phyloP scores from a whole-genome alignment of 2,888 invertebrate species.

The Pristionchus entomophagus region DNA sequence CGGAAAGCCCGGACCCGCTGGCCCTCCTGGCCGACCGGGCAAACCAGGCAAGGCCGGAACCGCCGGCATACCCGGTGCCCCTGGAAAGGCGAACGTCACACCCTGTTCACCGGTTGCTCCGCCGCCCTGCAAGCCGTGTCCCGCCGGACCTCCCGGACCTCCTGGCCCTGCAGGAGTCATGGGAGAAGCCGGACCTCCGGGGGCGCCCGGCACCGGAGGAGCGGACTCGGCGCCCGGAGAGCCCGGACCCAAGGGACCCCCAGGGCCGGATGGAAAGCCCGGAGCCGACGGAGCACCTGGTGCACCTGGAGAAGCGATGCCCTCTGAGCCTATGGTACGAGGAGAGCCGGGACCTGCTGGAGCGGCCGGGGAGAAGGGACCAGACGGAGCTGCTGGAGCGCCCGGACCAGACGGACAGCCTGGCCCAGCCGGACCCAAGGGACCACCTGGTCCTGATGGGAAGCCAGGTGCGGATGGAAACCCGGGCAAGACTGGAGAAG shows the following conservation, averaged over 20 bases:
- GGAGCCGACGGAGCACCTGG: slow-evolving; percentile 60
- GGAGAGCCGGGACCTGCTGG: slow-evolving; percentile 60
- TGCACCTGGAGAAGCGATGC: slow-evolving; percentile 58
- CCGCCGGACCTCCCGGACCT: slow-evolving; percentile 56
- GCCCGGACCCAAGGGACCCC: slow-evolving; percentile 58
- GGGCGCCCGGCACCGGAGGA: slow-evolving; percentile 59
- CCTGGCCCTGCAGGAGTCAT: slow-evolving; percentile 62
- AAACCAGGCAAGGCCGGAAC: slow-evolving; percentile 59
- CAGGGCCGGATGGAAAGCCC: slow-evolving; percentile 59
- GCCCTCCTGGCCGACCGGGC: slow-evolving; percentile 57
- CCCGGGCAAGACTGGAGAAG: background rate
- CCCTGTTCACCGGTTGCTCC: slow-evolving; percentile 61
- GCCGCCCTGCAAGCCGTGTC: slow-evolving; percentile 57
- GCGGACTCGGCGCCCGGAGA: slow-evolving; percentile 63
- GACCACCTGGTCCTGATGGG: slow-evolving; percentile 56
- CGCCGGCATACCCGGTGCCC: slow-evolving; percentile 61
- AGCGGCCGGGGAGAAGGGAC: slow-evolving; percentile 58
- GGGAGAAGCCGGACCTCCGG: slow-evolving; percentile 60
- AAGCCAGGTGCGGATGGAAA: slow-evolving; percentile 55
- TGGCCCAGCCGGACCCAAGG: slow-evolving; percentile 56
- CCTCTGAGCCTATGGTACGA: slow-evolving; percentile 52
- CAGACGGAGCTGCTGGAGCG: slow-evolving; percentile 58
- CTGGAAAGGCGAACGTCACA: slow-evolving; percentile 54
- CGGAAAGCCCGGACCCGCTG: slow-evolving; percentile 58
- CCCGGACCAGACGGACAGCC: slow-evolving; percentile 56